A percentile compares a stretch with the other conserved stretches of the same genome.
Conservation (phyloP, 2,888 invertebrate genomes). For the Ditylenchus weischeri region DNA sequence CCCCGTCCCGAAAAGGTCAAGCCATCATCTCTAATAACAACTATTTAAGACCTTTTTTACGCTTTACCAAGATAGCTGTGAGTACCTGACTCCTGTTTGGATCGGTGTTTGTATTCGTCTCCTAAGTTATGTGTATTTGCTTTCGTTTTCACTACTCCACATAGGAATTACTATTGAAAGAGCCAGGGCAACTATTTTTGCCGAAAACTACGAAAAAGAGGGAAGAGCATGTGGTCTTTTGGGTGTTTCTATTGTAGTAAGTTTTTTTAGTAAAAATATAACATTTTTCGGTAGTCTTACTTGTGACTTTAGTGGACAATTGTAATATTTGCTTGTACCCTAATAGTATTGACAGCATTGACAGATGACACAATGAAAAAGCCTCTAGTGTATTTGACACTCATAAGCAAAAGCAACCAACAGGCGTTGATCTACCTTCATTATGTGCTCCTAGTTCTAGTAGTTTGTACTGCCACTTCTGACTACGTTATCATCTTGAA, state of each 20-base stretch:
- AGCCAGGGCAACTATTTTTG: slow-evolving; percentile 2
- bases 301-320: slow-evolving; percentile 3
- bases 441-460: not conserved
- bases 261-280: not conserved
- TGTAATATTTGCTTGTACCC: not conserved
- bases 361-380: not conserved
- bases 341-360: slow-evolving; percentile 1
- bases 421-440: not conserved
- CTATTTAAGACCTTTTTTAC: not conserved
- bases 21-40: too few species aligned
- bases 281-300: not conserved
- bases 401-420: not conserved
- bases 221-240: not conserved
- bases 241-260: not conserved
- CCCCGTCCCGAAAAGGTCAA: too few species aligned
- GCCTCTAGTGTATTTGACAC: not conserved
- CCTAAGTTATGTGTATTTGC: not conserved
- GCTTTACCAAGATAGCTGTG: not conserved
- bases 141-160: not conserved
- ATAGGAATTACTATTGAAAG: not conserved
- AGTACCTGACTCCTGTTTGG: not conserved
- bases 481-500: not conserved
- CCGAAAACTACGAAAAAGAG: not conserved
- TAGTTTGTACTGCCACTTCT: not conserved
- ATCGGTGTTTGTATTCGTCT: not conserved